Evolutionary conservation across 2,888 invertebrate species (phyloP).

Genomic region (Campopleginae sp.): DNA sequence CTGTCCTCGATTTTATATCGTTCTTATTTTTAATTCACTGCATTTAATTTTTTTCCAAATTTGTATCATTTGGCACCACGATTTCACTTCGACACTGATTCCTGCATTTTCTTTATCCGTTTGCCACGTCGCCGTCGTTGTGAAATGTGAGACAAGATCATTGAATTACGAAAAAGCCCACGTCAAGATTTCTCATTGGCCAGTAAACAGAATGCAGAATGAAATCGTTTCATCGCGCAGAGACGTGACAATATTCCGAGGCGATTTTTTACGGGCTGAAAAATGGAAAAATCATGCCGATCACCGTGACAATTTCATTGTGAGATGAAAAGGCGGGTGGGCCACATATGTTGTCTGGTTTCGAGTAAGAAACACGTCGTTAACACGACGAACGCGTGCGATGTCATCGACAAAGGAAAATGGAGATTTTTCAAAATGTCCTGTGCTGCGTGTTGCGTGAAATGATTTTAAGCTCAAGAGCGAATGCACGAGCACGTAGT

Average conservation of each 20-base stretch:
- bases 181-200: not conserved
- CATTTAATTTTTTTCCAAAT: not conserved
- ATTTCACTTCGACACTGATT: not conserved
- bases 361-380: constrained; percentile 64
- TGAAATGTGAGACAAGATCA: not conserved
- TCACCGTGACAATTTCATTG: constrained; percentile 63
- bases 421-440: constrained; percentile 35
- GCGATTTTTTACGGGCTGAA: constrained; percentile 17
- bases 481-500: constrained; percentile 78
- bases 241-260: constrained; percentile 28
- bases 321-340: constrained; percentile 26
- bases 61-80: not conserved
- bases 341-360: constrained; percentile 66
- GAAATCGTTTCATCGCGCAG: not conserved
- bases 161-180: not conserved
- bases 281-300: constrained; percentile 58
- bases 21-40: not conserved
- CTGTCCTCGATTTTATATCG: constrained; percentile 15
- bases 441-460: constrained; percentile 68
- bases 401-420: constrained; percentile 55
- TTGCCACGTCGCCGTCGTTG: not conserved
- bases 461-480: constrained; percentile 75
- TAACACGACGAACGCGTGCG: constrained; percentile 60
- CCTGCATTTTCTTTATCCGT: not conserved
- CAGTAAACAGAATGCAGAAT: not conserved